phyloP scores from a whole-genome alignment of 2,888 invertebrate species.

The Agrypnus murinus region DNA sequence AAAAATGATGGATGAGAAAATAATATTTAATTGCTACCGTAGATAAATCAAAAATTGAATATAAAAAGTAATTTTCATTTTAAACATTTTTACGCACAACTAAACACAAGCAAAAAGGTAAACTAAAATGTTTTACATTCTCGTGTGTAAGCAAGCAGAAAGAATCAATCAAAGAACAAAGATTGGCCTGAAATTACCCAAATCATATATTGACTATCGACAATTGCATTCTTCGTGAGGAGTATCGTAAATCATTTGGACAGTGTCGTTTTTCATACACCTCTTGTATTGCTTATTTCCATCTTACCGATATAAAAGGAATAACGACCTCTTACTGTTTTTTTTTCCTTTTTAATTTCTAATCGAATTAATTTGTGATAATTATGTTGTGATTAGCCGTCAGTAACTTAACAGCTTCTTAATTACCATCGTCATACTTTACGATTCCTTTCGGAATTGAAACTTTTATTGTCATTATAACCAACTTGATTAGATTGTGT shows the following conservation, averaged over 20 bases:
- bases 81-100: conserved; percentile 23
- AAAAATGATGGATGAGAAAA: no score
- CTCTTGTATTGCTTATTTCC: conserved; percentile 24
- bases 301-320: background rate
- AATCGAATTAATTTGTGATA: conserved; percentile 39
- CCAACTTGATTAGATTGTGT: background rate
- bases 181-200: conserved; percentile 45
- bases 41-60: no score
- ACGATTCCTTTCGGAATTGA: conserved; percentile 15
- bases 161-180: conserved; percentile 38
- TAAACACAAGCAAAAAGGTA: conserved; percentile 2
- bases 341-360: conserved; percentile 21
- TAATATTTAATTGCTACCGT: no score
- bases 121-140: conserved; percentile 27
- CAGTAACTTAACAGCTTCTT: conserved; percentile 33
- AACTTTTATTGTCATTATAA: conserved; percentile 7
- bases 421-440: conserved; percentile 20
- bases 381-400: conserved; percentile 40
- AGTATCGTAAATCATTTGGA: conserved; percentile 46
- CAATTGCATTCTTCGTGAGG: conserved; percentile 41
- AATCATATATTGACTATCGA: conserved; percentile 36
- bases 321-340: conserved; percentile 4
- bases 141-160: conserved; percentile 41
- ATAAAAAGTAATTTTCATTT: conserved; percentile 1
- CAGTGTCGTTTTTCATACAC: conserved; percentile 39